Evolutionary conservation across 2,797 vertebrate genomes (phyloP), one percentile per base, ranked within the genome.

Genomic region (Leptoclinus maculatus): DNA sequence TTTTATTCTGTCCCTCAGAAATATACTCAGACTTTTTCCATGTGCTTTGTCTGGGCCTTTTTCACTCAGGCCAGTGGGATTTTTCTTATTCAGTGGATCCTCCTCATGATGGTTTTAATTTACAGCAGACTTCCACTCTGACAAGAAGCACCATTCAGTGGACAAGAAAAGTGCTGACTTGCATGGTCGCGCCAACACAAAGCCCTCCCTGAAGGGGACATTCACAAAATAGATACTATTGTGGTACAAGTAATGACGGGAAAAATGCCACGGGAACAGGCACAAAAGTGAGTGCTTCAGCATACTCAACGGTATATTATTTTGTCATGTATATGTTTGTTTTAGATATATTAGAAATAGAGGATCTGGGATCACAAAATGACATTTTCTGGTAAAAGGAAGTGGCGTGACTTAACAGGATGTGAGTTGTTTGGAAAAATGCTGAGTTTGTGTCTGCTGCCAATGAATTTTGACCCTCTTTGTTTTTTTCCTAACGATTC

Each of bases 141-240:
- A 87, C 79, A 84, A 87, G 70, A 77, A 74, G 76, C 63, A 27
- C 19, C 74, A 79, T 86, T 89, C 74, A 85, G 39, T 29, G 13
- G 14, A 73, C 14, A 21, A 57, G 79, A 79, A 75, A 78, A 82
- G 58, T 69, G 86, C 80, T 79, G 82, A 86, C 56, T 27, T 71
- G 68, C 47, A 41, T 34, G 41, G 78, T 66, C 2, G 1, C 32
- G 76, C 19, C 36, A 69, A 51, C 74, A 83, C 76, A 83, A 82
- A 85, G 70, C 27, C 27, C 14, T 53, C 65, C 38, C 67, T 66
- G 51, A 77, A 53, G 56, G 76, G 39, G 21, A 49, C 4, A 39
- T 32, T 58, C 43, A 79, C 67, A 71, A 68, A 78, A 54, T 66
- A 23, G 58, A 66, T 11, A 39, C 51, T 66, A n/a, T 78, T 87